These are phyloP conservation scores for Charadrius vociferus DNA, from an alignment of 2,113 vertebrate genomes.

Conservation along the genomic window DNA sequence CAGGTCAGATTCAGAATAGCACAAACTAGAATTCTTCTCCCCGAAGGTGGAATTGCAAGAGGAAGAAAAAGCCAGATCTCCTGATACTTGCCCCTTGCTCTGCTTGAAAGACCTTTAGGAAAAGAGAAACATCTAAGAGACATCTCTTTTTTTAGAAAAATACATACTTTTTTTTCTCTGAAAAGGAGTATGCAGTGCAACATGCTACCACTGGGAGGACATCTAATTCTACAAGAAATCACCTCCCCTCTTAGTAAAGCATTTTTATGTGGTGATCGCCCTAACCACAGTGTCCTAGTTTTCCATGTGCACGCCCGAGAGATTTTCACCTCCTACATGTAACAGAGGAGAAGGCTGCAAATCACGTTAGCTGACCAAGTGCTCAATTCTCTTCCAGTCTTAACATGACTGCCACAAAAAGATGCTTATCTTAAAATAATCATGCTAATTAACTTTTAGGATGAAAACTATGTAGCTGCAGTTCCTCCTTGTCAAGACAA, in stretches of 20 bases:
- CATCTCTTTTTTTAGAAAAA: background rate
- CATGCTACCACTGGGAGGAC: slow-evolving; percentile 8
- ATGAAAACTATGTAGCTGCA: background rate
- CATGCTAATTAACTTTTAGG: background rate
- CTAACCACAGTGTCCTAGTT: background rate
- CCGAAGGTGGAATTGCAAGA: background rate
- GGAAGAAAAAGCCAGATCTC: background rate
- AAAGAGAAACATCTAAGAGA: background rate
- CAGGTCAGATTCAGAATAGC: background rate
- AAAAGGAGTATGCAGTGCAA: slow-evolving; percentile 1
- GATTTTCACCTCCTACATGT: background rate
- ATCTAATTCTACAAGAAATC: background rate
- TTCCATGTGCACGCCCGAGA: background rate
- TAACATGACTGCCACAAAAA: background rate
- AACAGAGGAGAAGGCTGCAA: background rate
- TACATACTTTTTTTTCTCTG: background rate
- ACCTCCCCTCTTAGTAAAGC: background rate
- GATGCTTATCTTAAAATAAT: background rate
- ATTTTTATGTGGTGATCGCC: background rate
- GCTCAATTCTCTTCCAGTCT: background rate
- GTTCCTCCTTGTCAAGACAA: background rate
- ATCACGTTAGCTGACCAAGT: background rate
- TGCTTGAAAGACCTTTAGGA: background rate
- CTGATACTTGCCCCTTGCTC: background rate
- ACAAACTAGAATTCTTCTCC: background rate